phyloP scores from a whole-genome alignment of 1,140 invertebrate genomes.

The Galleria mellonella region DNA sequence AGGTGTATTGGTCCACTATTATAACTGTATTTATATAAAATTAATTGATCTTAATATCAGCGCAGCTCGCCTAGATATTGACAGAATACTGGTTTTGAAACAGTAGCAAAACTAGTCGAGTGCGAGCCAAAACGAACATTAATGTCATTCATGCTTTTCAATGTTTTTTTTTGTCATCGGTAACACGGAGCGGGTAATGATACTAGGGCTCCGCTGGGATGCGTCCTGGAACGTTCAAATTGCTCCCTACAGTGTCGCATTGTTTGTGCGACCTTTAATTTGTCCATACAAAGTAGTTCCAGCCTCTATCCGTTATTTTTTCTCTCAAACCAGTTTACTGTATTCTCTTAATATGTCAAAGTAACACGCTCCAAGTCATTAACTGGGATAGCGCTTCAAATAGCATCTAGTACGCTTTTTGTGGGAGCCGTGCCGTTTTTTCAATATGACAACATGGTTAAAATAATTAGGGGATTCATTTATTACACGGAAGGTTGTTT shows the following conservation, averaged over 20 bases:
- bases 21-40: slow-evolving; percentile 8
- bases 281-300: slow-evolving; percentile 30
- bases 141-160: slow-evolving; percentile 19
- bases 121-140: slow-evolving; percentile 14
- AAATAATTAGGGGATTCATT: slow-evolving; percentile 44
- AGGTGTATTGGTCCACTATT: background rate
- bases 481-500: slow-evolving; percentile 16
- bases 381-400: slow-evolving; percentile 33
- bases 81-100: slow-evolving; percentile 17
- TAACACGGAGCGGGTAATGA: slow-evolving; percentile 23
- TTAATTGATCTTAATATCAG: slow-evolving; percentile 12
- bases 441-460: slow-evolving; percentile 19
- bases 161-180: slow-evolving; percentile 15
- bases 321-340: slow-evolving; percentile 49
- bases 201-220: slow-evolving; percentile 14
- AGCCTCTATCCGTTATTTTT: slow-evolving; percentile 27
- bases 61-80: background rate
- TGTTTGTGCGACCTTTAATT: slow-evolving; percentile 49
- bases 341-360: slow-evolving; percentile 58
- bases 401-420: slow-evolving; percentile 28
- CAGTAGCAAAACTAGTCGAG: slow-evolving; percentile 13
- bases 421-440: slow-evolving; percentile 20
- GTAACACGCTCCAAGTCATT: slow-evolving; percentile 50
- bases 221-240: slow-evolving; percentile 36
- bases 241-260: slow-evolving; percentile 33